Conservation (phyloP, 2,113 vertebrate genomes). For the Poeciliopsis turrubarensis region DNA sequence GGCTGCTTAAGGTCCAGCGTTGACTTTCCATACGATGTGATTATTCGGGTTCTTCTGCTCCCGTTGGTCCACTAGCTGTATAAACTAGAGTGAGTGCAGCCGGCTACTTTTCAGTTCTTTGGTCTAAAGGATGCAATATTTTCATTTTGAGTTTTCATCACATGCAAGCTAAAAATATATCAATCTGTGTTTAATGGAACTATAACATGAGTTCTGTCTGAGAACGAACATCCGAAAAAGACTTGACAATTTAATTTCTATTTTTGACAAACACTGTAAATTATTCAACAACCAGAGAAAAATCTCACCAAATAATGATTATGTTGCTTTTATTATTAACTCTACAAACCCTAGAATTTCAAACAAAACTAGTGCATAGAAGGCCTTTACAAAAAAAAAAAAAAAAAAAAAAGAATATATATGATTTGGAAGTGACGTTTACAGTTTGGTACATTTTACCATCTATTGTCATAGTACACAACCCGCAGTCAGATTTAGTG, state of each 20-base stretch:
- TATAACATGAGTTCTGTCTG: not conserved
- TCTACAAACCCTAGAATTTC: constrained; percentile 40
- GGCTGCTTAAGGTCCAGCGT: not conserved
- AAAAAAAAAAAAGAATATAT: not conserved
- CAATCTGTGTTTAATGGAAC: not conserved
- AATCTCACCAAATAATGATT: constrained; percentile 14
- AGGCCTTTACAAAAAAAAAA: not conserved
- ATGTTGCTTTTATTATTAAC: constrained; percentile 50
- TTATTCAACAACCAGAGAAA: not conserved
- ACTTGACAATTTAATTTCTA: not conserved
- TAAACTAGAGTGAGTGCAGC: not conserved
- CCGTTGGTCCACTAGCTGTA: not conserved
- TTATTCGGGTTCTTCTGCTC: not conserved
- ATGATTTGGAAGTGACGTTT: constrained; percentile 19
- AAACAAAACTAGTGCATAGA: constrained; percentile 46
- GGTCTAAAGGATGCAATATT: not conserved
- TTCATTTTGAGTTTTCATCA: not conserved
- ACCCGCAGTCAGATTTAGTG: constrained; percentile 26
- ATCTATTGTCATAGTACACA: constrained; percentile 5
- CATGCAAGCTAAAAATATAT: not conserved
- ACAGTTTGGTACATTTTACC: constrained; percentile 22
- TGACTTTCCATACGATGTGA: not conserved
- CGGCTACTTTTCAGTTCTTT: not conserved
- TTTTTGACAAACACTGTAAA: not conserved
- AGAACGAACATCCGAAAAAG: not conserved